Base-by-base conservation (phyloP, 2,113 vertebrate species). In the Paradisaea rubra region DNA sequence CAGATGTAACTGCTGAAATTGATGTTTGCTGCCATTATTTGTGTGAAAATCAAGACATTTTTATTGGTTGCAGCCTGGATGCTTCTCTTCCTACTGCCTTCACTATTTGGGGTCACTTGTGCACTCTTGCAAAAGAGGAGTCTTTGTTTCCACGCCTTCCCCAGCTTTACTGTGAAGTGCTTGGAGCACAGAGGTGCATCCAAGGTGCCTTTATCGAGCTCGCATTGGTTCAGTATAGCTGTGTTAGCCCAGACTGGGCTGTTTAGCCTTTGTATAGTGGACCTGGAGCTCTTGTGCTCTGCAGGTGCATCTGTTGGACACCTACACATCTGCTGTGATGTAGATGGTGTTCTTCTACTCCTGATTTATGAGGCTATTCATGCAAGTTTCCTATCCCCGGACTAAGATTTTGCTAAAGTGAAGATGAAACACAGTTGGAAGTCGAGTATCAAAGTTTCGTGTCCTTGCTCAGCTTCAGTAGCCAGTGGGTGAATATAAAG, bases 341-440 rank as follows among this genome's bases (percentile, higher is more conserved):
- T n/a, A 31, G 25, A 8, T 0, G 1, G 35, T 28, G 33, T 41
- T 65, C 9, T n/a, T 63, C 45, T 57, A 0, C 28, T 76, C n/a
- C 37, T 52, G 21, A 18, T 80, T 83, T 42, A 5, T 69, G 56
- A 54, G 17, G 13, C 5, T 47, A 3, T 63, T 70, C 15, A 3
- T 54, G 44, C 57, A 65, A 21, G 8, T 66, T 81, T 85, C 22
- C 33, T 39, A 23, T 31, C 7, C 23, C 6, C 18, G 20, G 15
- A 31, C n/a, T 61, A 44, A 33, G 18, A 44, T 76, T 87, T 94
- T 87, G 25, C 10, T 13, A 4, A 45, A 39, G 9, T 57, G 24
- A 16, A 69, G 19, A 9, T 71, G 31, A 79, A 71, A 25, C 23
- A 15, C 27, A 11, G 3, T 5, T 66, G 27, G 28, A 59, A 84